Base-by-base conservation (phyloP, 1,140 invertebrate genomes). In the Drosophila nigrodunni region DNA sequence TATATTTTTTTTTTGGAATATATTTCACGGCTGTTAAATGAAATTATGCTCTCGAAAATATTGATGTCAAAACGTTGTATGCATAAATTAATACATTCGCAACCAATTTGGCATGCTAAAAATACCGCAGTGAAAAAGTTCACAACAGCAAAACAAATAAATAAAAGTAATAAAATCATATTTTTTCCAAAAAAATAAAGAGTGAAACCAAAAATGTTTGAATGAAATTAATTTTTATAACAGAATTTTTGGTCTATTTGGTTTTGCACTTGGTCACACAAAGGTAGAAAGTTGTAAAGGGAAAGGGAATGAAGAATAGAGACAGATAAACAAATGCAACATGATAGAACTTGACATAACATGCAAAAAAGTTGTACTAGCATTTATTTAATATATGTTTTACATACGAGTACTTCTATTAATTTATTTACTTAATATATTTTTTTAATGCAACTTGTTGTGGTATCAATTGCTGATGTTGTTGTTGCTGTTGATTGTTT, bases 201-300 rank as follows among this genome's bases (percentile, higher is more conserved):
- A 74, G 18, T 41, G 9, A 39, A 37, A 50, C 11, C 25, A 43
- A 13, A 78, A 52, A 52, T 35, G 13, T 34, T 52, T 60, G 62
- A 74, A 79, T 77, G 34, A 64, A 87, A 82, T 86, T 77, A 87
- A 82, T 76, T 79, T 86, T 86, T 87, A 82, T 87, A 74, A 77
- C 70, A 60, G 66, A 80, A 72, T 75, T 82, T 88, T 88, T 80
- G 83, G 83, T 88, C 78, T 79, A 80, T 88, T 88, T 88, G 83
- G 83, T 78, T 88, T 88, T 80, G 73, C 83, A 80, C 83, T 88
- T 87, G 80, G 70, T 61, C 68, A 74, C 72, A 70, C 68, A 46
- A 57, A 30, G 30, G 37, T 21, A 35, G 2, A 50, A 9, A 25
- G 8, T 1, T 11, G 3, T 41, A 10, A 11, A 37, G 35, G 5